These are phyloP conservation scores for Anoplopoma fimbria DNA, from an alignment of 2,113 vertebrate genomes.

Conservation along the genomic window DNA sequence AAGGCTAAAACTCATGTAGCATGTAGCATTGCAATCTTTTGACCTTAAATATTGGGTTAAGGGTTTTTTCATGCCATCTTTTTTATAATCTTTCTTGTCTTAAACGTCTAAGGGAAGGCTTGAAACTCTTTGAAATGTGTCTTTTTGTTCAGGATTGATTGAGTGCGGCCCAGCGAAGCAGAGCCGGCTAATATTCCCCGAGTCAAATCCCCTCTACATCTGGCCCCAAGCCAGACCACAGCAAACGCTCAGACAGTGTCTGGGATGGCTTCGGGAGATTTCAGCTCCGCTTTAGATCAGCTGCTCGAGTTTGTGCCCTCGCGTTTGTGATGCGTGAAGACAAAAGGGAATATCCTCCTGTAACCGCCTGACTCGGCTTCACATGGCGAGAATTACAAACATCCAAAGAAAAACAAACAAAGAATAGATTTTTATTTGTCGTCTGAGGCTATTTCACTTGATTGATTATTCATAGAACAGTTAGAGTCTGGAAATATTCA, in stretches of 20 bases:
- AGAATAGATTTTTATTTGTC: not conserved
- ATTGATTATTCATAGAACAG: not conserved
- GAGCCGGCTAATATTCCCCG: slow-evolving; percentile 16
- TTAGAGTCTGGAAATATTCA: not conserved
- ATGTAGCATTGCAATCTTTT: not conserved
- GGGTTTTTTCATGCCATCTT: not conserved
- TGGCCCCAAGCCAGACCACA: slow-evolving; percentile 14
- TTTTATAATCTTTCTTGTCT: not conserved
- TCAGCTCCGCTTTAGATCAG: slow-evolving; percentile 31
- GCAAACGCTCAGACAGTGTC: slow-evolving; percentile 36
- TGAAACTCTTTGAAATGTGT: slow-evolving; percentile 3
- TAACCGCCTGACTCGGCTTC: not conserved
- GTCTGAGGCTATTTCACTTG: not conserved
- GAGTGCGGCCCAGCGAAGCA: slow-evolving; percentile 15
- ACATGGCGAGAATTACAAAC: not conserved
- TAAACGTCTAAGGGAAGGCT: slow-evolving; percentile 8
- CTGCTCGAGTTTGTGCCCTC: slow-evolving; percentile 2
- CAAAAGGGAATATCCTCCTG: slow-evolving; percentile 7
- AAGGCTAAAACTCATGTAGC: slow-evolving; percentile 3
- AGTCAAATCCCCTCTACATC: slow-evolving; percentile 40
- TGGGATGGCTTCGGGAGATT: slow-evolving; percentile 41
- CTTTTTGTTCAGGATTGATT: not conserved
- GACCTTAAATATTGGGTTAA: slow-evolving; percentile 22
- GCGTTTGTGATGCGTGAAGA: slow-evolving; percentile 21
- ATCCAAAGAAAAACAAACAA: not conserved